Evolutionary conservation across 2,888 invertebrate genomes (phyloP).

Genomic region (Stegana nigrithorax): DNA sequence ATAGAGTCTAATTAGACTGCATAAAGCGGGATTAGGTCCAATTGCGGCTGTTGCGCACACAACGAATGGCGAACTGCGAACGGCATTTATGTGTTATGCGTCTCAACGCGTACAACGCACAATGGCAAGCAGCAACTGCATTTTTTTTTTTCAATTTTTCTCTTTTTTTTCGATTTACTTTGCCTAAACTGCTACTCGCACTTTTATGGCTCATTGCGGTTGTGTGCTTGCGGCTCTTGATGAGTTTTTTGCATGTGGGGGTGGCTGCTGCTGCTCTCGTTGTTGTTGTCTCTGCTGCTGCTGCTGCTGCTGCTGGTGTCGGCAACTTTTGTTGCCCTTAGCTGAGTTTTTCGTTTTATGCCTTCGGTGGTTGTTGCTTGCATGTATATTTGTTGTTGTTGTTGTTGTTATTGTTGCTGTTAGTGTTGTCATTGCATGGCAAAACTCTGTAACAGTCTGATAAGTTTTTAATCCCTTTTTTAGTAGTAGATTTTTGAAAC

Average conservation of each 20-base stretch:
- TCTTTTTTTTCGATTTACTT: background rate
- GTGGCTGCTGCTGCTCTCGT: too few species aligned
- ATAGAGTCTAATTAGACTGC: background rate
- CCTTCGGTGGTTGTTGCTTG: background rate
- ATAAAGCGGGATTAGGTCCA: background rate
- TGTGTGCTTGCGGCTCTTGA: too few species aligned
- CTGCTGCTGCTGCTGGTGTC: background rate
- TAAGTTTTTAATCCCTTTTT: conserved; percentile 18
- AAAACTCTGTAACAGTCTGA: background rate
- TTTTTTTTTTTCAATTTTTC: too few species aligned
- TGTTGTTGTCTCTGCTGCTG: background rate
- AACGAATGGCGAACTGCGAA: background rate
- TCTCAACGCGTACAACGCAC: too few species aligned
- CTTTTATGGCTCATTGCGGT: too few species aligned
- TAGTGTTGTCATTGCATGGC: background rate
- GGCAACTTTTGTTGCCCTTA: background rate
- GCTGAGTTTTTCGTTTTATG: background rate
- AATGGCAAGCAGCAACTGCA: background rate
- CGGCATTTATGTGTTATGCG: background rate
- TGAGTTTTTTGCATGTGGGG: background rate
- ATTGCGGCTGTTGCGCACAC: background rate
- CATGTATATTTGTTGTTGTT: background rate
- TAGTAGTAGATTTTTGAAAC: conserved; percentile 3
- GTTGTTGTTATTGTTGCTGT: background rate
- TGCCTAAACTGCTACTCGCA: too few species aligned